These are phyloP conservation scores for Antheraea mylitta DNA, from an alignment of 1,140 invertebrate species.

Conservation along the genomic window DNA sequence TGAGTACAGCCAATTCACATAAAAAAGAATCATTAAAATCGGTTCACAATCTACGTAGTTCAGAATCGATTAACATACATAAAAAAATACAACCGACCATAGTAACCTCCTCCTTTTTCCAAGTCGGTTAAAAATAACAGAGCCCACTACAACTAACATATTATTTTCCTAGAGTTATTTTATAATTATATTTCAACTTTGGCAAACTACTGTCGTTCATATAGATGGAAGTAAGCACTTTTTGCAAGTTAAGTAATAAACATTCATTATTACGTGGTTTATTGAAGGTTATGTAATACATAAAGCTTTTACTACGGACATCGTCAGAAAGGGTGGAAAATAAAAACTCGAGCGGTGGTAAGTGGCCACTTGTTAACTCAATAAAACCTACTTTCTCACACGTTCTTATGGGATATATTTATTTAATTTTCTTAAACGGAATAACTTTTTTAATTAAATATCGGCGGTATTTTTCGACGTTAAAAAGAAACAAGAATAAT, in stretches of 20 bases:
- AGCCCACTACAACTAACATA: not conserved
- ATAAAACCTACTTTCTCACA: not conserved
- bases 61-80: too few relatives aligned
- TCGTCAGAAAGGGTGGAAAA: not conserved
- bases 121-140: too few relatives aligned
- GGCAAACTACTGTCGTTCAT: not conserved
- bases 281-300: not conserved
- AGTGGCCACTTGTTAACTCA: not conserved
- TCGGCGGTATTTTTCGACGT: too few relatives aligned
- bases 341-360: not conserved
- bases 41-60: too few relatives aligned
- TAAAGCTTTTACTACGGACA: not conserved
- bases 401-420: not conserved
- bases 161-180: not conserved
- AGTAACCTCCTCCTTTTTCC: too few relatives aligned
- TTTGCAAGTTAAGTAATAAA: not conserved
- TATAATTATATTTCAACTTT: not conserved
- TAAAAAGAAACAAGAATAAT: not conserved
- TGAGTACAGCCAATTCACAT: too few relatives aligned
- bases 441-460: too few relatives aligned
- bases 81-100: too few relatives aligned
- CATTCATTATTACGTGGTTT: not conserved
- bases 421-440: not conserved
- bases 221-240: not conserved
- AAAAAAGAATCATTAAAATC: too few relatives aligned